phyloP scores from a whole-genome alignment of 1,140 invertebrate genomes.

The Sinella curviseta region DNA sequence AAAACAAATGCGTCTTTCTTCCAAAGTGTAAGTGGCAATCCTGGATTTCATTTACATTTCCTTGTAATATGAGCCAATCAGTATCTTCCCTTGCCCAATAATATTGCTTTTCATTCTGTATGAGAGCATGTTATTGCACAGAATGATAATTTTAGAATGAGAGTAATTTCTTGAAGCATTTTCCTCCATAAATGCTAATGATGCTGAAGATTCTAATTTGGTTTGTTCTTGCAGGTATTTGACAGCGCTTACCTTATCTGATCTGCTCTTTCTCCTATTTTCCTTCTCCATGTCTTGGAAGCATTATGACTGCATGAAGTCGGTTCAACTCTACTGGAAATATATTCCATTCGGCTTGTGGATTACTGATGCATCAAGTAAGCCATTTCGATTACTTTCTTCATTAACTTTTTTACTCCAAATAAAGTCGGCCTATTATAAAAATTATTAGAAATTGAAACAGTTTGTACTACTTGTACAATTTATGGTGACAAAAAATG shows the following conservation, averaged over 20 bases:
- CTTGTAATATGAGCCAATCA: no score
- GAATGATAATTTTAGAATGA: neutral
- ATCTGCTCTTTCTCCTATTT: slow-evolving; percentile 69
- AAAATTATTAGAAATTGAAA: no score
- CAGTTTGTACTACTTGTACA: no score
- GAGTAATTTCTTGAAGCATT: neutral
- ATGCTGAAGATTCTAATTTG: no score
- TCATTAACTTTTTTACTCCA: no score
- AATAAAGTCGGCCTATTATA: no score
- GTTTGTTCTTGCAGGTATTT: slow-evolving; percentile 60
- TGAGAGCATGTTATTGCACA: no score
- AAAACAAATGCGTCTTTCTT: neutral
- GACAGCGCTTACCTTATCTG: slow-evolving; percentile 70
- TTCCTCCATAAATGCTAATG: no score
- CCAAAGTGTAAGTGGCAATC: neutral
- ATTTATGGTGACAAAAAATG: no score
- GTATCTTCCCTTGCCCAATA: no score
- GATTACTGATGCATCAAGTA: slow-evolving; percentile 66
- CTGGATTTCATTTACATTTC: neutral
- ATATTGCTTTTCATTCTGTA: no score
- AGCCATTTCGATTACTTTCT: no score
- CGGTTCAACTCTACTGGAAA: slow-evolving; percentile 62
- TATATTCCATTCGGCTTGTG: slow-evolving; percentile 61
- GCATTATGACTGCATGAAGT: slow-evolving; percentile 61
- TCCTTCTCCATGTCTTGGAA: slow-evolving; percentile 66